These are phyloP conservation scores for Idaea aversata DNA, from an alignment of 2,888 invertebrate species.

Conservation along the genomic window DNA sequence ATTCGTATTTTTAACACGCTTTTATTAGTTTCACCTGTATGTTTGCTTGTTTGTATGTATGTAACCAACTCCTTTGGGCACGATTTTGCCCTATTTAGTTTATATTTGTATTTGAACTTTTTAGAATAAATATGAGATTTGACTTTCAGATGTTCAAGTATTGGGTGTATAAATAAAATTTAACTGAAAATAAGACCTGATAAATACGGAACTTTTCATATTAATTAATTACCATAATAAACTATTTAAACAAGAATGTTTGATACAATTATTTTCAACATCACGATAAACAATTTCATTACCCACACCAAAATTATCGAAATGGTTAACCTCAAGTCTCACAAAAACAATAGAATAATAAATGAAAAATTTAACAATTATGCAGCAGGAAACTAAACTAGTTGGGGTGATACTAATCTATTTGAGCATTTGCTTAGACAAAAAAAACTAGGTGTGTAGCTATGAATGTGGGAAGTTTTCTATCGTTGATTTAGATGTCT, in stretches of 20 bases:
- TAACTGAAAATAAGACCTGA: too few species aligned
- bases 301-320: not conserved
- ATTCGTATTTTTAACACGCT: too few species aligned
- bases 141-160: too few species aligned
- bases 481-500: not conserved
- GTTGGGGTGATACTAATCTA: constrained; percentile 28
- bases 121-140: too few species aligned
- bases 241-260: not conserved
- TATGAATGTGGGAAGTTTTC: not conserved
- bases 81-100: too few species aligned
- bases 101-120: too few species aligned
- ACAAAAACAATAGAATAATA: constrained; percentile 33
- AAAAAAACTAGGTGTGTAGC: not conserved
- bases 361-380: constrained; percentile 37
- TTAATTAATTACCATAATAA: not conserved
- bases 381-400: constrained; percentile 28
- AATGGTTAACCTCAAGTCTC: constrained; percentile 13
- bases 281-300: not conserved
- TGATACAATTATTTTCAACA: not conserved
- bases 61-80: too few species aligned
- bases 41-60: too few species aligned
- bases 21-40: too few species aligned
- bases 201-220: too few species aligned
- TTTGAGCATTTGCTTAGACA: constrained; percentile 15
- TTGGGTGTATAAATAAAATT: too few species aligned